These are phyloP conservation scores for Argynnis bischoffii DNA, from an alignment of 2,888 invertebrate genomes.

Conservation along the genomic window DNA sequence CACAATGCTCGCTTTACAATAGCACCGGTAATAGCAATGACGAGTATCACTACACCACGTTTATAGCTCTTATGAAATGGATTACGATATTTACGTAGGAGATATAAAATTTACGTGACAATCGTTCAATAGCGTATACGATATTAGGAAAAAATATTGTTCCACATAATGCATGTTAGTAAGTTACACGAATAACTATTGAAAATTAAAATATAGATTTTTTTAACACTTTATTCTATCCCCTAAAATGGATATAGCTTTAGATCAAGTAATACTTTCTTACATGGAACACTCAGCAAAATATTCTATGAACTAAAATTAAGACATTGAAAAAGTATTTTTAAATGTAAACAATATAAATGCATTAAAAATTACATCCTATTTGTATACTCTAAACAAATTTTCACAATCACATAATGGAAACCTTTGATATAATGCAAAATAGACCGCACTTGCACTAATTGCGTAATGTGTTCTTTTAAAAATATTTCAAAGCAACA, in stretches of 20 bases:
- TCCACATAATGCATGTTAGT: not conserved
- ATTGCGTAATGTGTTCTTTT: constrained; percentile 9
- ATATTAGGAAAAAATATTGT: not conserved
- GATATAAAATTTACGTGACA: constrained; percentile 39
- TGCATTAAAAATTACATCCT: not conserved
- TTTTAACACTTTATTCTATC: too few relatives aligned
- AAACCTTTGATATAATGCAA: constrained; percentile 14
- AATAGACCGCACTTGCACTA: constrained; percentile 7
- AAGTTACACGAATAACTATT: too few relatives aligned
- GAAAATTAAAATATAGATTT: too few relatives aligned
- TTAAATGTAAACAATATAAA: not conserved
- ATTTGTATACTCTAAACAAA: constrained; percentile 3
- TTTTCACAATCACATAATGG: constrained; percentile 10
- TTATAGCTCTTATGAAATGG: constrained; percentile 60
- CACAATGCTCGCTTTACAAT: constrained; percentile 76
- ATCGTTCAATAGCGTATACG: constrained; percentile 30
- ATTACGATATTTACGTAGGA: constrained; percentile 69
- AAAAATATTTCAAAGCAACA: constrained; percentile 7
- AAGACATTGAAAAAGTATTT: too few relatives aligned
- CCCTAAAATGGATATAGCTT: too few relatives aligned
- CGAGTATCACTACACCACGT: constrained; percentile 63
- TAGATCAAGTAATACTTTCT: too few relatives aligned
- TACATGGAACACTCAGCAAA: too few relatives aligned
- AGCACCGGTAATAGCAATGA: constrained; percentile 62
- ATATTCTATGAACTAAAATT: too few relatives aligned